Evolutionary conservation across 1,140 invertebrate genomes (phyloP), one percentile per base, ranked within the genome.

Genomic region (Chironomus striatipennis): DNA sequence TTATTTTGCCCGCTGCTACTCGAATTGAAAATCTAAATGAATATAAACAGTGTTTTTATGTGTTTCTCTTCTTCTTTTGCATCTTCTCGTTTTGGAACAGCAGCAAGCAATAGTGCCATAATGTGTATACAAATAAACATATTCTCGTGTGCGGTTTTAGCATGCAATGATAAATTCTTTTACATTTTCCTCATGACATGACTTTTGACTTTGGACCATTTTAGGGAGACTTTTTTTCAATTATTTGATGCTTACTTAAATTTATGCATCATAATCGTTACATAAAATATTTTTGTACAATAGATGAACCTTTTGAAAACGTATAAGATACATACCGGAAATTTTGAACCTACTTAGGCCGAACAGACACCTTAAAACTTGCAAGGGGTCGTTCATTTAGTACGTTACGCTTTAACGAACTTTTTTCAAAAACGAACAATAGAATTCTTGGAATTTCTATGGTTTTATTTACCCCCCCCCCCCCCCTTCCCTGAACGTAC

Each of bases 1-100:
- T 18, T 70, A 18, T 21, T n/a, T 70, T 17, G 65, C 65, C 65
- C 65, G 17, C 65, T 70, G 65, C 47, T 57, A 57, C 47, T 57
- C 12, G n/a, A 57, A 57, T 57, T 57, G 47, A 57, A 57, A 57
- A 57, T n/a, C 47, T 57, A 57, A 57, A 57, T 57, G 47, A 57
- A 57, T 57, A 57, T 57, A 57, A 57, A 15, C 47, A 57, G n/a
- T 57, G 47, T 57, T 57, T 34, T 57, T 57, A 57, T 57, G 47
- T 57, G 47, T 4, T 57, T n/a, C 47, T n/a, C 47, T 57, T n/a
- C n/a, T 57, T 57, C 47, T 15, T 57, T 57, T n/a, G 1, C 8
- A 57, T n/a, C n/a, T 57, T 57, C n/a, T 57, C 47, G n/a, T 57
- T 57, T 57, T 57, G 47, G 12, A n/a, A 15, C 12, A n/a, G 47